phyloP scores from a whole-genome alignment of 2,888 invertebrate species.

The Stenodema calcarata region DNA sequence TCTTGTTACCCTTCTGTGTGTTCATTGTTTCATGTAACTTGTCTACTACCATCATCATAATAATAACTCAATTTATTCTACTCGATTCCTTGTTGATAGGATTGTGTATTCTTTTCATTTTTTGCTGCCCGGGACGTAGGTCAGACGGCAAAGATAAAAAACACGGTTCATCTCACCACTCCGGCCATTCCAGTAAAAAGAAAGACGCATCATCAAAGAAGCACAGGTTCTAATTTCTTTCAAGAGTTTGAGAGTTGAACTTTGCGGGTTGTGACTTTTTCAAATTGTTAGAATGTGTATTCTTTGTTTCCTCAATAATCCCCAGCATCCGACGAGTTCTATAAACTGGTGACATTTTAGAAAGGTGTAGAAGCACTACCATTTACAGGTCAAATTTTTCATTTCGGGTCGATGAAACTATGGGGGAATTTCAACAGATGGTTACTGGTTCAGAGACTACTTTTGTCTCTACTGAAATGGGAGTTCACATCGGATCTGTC shows the following conservation, averaged over 20 bases:
- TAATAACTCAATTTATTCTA: neutral
- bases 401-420: no score
- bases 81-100: neutral
- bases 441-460: no score
- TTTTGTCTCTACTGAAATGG: no score
- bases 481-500: no score
- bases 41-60: no score
- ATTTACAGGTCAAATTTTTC: no score
- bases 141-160: constrained; percentile 35
- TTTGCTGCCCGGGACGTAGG: constrained; percentile 11
- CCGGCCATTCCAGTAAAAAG: constrained; percentile 50
- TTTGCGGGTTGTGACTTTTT: neutral
- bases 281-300: neutral
- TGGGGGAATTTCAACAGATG: no score
- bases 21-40: no score
- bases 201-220: constrained; percentile 51
- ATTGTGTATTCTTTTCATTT: constrained; percentile 1
- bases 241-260: neutral
- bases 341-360: neutral
- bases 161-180: constrained; percentile 41
- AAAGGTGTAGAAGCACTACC: no score
- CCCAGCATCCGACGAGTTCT: neutral
- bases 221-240: constrained; percentile 49
- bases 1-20: neutral
- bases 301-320: neutral